These are phyloP conservation scores for Sisor rabdophorus DNA, from an alignment of 2,113 vertebrate species.

Conservation along the genomic window DNA sequence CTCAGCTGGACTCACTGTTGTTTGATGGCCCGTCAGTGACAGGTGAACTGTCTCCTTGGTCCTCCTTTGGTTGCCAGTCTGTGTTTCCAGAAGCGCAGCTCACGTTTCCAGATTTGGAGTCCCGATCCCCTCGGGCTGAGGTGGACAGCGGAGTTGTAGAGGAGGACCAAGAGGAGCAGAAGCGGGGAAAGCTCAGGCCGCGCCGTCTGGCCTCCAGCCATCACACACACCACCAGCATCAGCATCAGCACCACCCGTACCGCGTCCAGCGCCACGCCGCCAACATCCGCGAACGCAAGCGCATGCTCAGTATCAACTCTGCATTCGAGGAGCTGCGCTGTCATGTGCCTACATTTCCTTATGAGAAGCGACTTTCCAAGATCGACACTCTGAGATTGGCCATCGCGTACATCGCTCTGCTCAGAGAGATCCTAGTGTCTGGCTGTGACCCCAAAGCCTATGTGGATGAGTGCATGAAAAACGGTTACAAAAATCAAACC, in stretches of 20 bases:
- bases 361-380: slow-evolving; percentile 78
- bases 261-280: slow-evolving; percentile 72
- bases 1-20: slow-evolving; percentile 62
- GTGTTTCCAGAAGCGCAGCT: slow-evolving; percentile 63
- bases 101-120: slow-evolving; percentile 58
- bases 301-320: slow-evolving; percentile 74
- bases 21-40: slow-evolving; percentile 56
- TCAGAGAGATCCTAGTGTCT: slow-evolving; percentile 74
- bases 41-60: slow-evolving; percentile 57
- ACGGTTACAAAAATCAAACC: slow-evolving; percentile 62
- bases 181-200: slow-evolving; percentile 35
- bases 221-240: slow-evolving; percentile 10
- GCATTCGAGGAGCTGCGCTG: slow-evolving; percentile 73
- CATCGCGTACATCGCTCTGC: slow-evolving; percentile 76
- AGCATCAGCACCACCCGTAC: slow-evolving; percentile 56
- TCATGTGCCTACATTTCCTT: slow-evolving; percentile 75
- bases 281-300: slow-evolving; percentile 74
- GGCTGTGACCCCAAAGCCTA: slow-evolving; percentile 73
- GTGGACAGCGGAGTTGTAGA: slow-evolving; percentile 57
- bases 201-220: slow-evolving; percentile 10
- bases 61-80: slow-evolving; percentile 51
- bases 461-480: slow-evolving; percentile 72
- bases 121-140: slow-evolving; percentile 46
- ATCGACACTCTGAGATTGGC: slow-evolving; percentile 72
- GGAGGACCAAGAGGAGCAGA: slow-evolving; percentile 57